Evolutionary conservation across 2,888 invertebrate genomes (phyloP).

Genomic region (Spilarctia lutea): DNA sequence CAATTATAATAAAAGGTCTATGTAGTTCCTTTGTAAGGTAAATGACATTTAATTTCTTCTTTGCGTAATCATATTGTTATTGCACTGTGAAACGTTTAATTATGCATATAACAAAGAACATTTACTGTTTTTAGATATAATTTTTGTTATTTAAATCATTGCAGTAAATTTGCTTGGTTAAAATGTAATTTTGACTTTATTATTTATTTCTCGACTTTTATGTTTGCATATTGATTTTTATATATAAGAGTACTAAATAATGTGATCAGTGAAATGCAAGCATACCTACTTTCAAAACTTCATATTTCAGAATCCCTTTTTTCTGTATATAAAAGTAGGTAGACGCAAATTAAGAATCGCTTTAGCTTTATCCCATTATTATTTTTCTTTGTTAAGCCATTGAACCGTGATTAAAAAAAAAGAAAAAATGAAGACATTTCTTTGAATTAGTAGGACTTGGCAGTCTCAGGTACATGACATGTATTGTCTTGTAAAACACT

Average conservation of each 20-base stretch:
- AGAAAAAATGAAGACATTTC: not conserved
- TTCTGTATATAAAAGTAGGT: no score
- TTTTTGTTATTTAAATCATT: not conserved
- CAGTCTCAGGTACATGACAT: conserved; percentile 10
- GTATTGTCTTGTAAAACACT: not conserved
- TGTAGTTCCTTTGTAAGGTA: not conserved
- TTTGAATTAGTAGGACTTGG: not conserved
- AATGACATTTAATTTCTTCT: not conserved
- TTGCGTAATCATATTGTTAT: not conserved
- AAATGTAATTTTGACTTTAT: not conserved
- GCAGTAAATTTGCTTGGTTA: not conserved
- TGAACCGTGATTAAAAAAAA: not conserved
- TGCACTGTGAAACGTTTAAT: not conserved
- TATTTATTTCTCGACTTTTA: not conserved
- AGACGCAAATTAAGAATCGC: no score
- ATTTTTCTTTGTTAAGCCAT: not conserved
- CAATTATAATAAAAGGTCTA: not conserved
- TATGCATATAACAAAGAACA: not conserved
- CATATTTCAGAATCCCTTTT: no score
- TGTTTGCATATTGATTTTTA: not conserved
- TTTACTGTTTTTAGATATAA: not conserved
- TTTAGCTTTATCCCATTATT: not conserved
- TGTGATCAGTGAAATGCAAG: not conserved
- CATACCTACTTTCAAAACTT: not conserved
- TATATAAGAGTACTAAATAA: not conserved